Conservation (phyloP, 2,113 vertebrate species). For the Pipra filicauda region DNA sequence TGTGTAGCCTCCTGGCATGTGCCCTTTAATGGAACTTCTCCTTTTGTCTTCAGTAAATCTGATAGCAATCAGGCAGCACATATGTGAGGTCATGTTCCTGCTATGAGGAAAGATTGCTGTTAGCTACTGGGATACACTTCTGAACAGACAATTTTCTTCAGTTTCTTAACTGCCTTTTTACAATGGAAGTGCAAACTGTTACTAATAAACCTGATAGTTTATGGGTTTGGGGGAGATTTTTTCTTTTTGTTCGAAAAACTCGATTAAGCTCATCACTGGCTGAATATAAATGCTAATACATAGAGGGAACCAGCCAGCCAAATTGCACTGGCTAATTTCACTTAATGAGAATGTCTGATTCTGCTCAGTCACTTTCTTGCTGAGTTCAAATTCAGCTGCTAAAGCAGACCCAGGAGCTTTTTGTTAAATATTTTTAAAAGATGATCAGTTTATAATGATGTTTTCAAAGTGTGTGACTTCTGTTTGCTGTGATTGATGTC, state of each 20-base stretch:
- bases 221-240: background rate
- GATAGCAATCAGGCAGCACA: background rate
- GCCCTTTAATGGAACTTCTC: background rate
- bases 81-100: background rate
- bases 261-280: background rate
- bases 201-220: background rate
- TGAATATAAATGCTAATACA: conserved; percentile 1
- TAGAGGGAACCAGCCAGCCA: background rate
- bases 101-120: background rate
- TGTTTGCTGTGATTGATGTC: background rate
- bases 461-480: background rate
- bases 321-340: conserved; percentile 39
- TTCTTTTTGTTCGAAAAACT: background rate
- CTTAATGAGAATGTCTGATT: conserved; percentile 44
- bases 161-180: background rate
- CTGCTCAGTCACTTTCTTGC: background rate
- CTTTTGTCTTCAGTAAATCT: background rate
- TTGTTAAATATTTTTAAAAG: background rate
- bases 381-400: conserved; percentile 23
- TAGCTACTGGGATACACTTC: background rate
- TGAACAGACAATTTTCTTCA: conserved; percentile 1
- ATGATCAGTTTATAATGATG: background rate
- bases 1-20: background rate
- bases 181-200: background rate
- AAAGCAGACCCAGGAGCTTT: conserved; percentile 12